These are phyloP conservation scores for Mycogona germanica DNA, from an alignment of 2,888 invertebrate genomes.

Conservation along the genomic window DNA sequence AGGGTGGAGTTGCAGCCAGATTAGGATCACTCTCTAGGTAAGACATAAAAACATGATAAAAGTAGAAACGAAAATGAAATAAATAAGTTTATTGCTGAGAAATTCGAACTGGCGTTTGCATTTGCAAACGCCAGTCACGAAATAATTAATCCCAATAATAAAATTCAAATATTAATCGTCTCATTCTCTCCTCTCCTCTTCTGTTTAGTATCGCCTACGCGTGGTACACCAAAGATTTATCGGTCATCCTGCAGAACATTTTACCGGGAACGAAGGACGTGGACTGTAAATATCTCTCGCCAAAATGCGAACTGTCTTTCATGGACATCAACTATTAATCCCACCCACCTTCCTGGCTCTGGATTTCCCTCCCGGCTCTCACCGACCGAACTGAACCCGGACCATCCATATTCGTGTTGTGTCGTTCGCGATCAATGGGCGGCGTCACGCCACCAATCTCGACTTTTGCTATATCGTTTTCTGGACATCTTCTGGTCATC, in stretches of 20 bases:
- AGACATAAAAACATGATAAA: background rate
- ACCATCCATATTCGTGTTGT: too few relatives aligned
- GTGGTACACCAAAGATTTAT: slow-evolving; percentile 15
- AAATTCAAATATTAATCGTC: background rate
- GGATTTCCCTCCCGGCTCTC: too few relatives aligned
- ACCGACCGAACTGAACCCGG: too few relatives aligned
- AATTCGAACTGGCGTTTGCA: too few relatives aligned
- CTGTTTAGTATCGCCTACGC: slow-evolving; percentile 8
- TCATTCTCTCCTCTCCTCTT: background rate
- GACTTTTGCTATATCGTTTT: too few relatives aligned
- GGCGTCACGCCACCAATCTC: too few relatives aligned
- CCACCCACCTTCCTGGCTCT: too few relatives aligned
- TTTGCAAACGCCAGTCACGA: too few relatives aligned
- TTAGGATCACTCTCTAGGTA: slow-evolving; percentile 14
- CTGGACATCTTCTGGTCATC: too few relatives aligned
- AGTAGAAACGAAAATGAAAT: too few relatives aligned
- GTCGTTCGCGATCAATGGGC: too few relatives aligned
- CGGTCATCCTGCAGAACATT: slow-evolving; percentile 10
- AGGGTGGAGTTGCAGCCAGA: slow-evolving; percentile 1
- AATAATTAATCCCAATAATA: background rate
- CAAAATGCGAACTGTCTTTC: slow-evolving; percentile 12
- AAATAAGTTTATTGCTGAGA: too few relatives aligned
- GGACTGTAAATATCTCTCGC: slow-evolving; percentile 11
- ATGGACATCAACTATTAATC: background rate
- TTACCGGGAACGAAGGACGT: slow-evolving; percentile 7